Conservation (phyloP, 2,888 invertebrate species). For the Apomyelois bistriatella region DNA sequence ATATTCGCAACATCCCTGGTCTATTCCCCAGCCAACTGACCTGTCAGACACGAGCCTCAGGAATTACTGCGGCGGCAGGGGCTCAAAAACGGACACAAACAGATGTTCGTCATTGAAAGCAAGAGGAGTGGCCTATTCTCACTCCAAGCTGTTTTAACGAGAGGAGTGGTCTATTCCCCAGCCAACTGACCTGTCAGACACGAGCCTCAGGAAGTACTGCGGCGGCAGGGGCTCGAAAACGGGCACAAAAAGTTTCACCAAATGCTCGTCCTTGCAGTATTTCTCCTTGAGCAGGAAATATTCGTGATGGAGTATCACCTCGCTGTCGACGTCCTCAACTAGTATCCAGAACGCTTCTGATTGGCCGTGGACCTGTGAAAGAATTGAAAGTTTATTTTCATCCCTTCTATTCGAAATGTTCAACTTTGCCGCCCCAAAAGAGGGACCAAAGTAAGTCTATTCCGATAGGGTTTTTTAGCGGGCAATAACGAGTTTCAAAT, state of each 20-base stretch:
- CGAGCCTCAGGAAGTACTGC: slow-evolving; percentile 96
- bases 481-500: no score
- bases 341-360: slow-evolving; percentile 94
- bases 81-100: slow-evolving; percentile 99
- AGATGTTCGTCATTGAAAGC: slow-evolving; percentile 95
- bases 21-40: no score
- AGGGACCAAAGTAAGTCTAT: no score
- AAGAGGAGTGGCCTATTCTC: no score
- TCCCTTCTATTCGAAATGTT: no score
- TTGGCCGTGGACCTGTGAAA: slow-evolving; percentile 85
- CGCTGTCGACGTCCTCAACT: slow-evolving; percentile 92
- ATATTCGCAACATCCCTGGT: no score
- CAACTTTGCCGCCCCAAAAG: no score
- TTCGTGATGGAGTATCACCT: slow-evolving; percentile 96
- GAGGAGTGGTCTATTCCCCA: no score
- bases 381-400: no score
- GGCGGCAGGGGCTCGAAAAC: slow-evolving; percentile 99
- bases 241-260: slow-evolving; percentile 98
- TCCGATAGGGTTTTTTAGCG: no score
- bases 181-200: slow-evolving; percentile 92
- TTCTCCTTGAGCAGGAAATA: slow-evolving; percentile 96
- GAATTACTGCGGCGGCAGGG: slow-evolving; percentile 98
- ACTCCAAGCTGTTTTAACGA: no score
- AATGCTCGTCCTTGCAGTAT: slow-evolving; percentile 96
- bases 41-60: slow-evolving; percentile 93